Conservation (phyloP, 2,797 vertebrate genomes). For the Oryzias dopingdopingensis region DNA sequence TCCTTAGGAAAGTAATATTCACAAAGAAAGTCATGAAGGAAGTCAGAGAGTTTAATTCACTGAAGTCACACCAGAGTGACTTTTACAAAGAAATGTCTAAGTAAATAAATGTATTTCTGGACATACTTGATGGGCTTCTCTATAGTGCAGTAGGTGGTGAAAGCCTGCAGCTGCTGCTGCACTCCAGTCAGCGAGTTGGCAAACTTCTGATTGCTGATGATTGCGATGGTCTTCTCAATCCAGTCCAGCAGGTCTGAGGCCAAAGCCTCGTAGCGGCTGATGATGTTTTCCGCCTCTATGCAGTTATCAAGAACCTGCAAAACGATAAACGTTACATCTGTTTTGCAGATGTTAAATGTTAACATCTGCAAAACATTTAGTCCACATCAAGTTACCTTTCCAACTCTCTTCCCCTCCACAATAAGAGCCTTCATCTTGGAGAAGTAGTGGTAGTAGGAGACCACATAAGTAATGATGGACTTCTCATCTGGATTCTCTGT, state of each 20-base stretch:
- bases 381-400: constrained; percentile 81
- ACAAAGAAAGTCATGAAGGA: too few species aligned
- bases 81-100: neutral
- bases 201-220: constrained; percentile 95
- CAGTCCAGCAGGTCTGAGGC: constrained; percentile 88
- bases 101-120: neutral
- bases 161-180: constrained; percentile 94
- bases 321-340: too few species aligned
- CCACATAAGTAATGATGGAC: constrained; percentile 96
- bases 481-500: constrained; percentile 96
- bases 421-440: constrained; percentile 98
- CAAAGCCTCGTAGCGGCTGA: constrained; percentile 84
- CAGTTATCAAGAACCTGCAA: constrained; percentile 89
- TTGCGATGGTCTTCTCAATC: constrained; percentile 87
- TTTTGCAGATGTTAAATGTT: neutral
- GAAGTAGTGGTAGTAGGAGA: constrained; percentile 97
- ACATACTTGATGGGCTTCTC: constrained; percentile 93
- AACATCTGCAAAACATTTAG: accelerated
- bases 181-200: constrained; percentile 92
- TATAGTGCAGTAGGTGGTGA: constrained; percentile 93
- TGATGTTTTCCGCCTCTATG: constrained; percentile 85
- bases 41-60: neutral
- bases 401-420: constrained; percentile 93
- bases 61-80: neutral
- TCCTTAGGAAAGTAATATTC: too few species aligned